Percentiles rank a stretch among this genome's conserved stretches.
These are phyloP conservation scores for Pteropus rufus DNA, from an alignment of 2,797 vertebrate species.

Conservation along the genomic window DNA sequence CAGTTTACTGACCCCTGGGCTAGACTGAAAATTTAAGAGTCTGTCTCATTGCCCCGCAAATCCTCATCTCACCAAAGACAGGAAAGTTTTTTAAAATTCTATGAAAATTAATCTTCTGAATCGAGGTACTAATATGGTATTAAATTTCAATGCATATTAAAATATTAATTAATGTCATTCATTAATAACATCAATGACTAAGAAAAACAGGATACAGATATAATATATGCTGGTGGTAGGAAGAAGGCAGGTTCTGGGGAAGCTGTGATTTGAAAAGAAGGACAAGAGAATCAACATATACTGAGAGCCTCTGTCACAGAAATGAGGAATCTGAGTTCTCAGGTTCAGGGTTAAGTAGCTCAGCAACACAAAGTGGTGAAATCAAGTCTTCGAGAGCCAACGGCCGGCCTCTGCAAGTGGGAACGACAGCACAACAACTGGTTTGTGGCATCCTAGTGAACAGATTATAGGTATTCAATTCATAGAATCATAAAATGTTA, in stretches of 20 bases:
- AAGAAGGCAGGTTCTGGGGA: not conserved
- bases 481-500: not conserved
- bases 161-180: not conserved
- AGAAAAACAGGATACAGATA: not conserved
- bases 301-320: not conserved
- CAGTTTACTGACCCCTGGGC: not conserved
- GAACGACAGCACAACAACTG: not conserved
- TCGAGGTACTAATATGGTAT: not conserved
- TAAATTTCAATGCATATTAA: not conserved
- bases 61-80: not conserved
- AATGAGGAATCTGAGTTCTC: not conserved
- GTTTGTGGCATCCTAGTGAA: not conserved
- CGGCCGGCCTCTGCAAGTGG: not conserved
- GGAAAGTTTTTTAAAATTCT: not conserved
- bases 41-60: not conserved
- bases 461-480: not conserved
- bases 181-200: not conserved
- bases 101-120: not conserved
- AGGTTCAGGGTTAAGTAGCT: not conserved
- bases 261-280: not conserved
- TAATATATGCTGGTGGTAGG: not conserved
- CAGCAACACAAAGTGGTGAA: not conserved
- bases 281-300: not conserved
- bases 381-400: not conserved
- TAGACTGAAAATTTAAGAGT: not conserved